Percentiles rank a stretch among this genome's conserved stretches.
These are phyloP conservation scores for Sesia apiformis DNA, from an alignment of 2,888 invertebrate genomes.

Conservation along the genomic window DNA sequence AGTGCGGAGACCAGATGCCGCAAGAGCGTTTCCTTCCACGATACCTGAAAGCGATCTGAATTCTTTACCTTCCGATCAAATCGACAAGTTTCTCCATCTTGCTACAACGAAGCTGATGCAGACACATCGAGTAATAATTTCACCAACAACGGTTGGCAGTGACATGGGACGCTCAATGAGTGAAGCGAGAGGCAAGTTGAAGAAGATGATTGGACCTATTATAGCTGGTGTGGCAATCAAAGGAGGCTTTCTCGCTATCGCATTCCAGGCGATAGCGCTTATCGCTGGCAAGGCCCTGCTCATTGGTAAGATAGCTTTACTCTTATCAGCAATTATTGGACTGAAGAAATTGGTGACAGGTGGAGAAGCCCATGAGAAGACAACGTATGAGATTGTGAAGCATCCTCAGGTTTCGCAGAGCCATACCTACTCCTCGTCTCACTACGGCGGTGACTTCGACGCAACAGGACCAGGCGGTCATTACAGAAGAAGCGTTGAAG, in stretches of 20 bases:
- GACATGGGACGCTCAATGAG: slow-evolving; percentile 61
- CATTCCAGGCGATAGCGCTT: slow-evolving; percentile 82
- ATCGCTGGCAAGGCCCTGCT: slow-evolving; percentile 88
- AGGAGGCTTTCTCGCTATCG: slow-evolving; percentile 81
- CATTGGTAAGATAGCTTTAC: slow-evolving; percentile 87
- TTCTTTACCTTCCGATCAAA: slow-evolving; percentile 72
- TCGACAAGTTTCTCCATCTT: slow-evolving; percentile 74
- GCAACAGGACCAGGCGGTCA: slow-evolving; percentile 74
- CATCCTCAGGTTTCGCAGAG: slow-evolving; percentile 87
- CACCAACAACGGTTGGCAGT: slow-evolving; percentile 50
- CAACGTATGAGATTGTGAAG: slow-evolving; percentile 89
- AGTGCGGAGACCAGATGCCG: slow-evolving; percentile 58
- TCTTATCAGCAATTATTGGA: slow-evolving; percentile 85
- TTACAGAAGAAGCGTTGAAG: slow-evolving; percentile 74
- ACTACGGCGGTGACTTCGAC: slow-evolving; percentile 78
- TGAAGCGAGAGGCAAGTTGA: slow-evolving; percentile 76
- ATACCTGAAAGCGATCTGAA: slow-evolving; percentile 75
- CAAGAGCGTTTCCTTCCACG: slow-evolving; percentile 62
- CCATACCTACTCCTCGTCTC: slow-evolving; percentile 82
- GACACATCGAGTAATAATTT: slow-evolving; percentile 74
- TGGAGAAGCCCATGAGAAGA: slow-evolving; percentile 82
- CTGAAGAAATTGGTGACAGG: slow-evolving; percentile 83
- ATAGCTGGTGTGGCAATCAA: slow-evolving; percentile 81
- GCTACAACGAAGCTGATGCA: slow-evolving; percentile 75
- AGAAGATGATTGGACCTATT: slow-evolving; percentile 79